Evolutionary conservation across 2,888 invertebrate species (phyloP).

Genomic region (Emmelina monodactyla): DNA sequence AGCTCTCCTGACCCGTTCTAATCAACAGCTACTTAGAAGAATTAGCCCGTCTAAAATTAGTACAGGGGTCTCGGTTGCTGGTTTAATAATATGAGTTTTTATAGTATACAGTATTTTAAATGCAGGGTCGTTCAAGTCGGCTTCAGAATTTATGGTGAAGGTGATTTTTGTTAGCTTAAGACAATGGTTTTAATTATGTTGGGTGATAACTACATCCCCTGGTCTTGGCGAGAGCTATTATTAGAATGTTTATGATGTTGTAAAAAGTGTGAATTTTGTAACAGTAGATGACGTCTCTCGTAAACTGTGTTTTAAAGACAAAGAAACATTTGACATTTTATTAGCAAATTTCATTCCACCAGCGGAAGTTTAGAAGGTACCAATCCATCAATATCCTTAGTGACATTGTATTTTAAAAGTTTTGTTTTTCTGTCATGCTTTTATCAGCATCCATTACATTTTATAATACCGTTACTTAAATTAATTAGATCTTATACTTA

Average conservation of each 20-base stretch:
- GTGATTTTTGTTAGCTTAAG: constrained; percentile 48
- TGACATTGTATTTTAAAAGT: neutral
- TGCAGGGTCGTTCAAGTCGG: constrained; percentile 43
- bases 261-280: neutral
- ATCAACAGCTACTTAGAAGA: neutral
- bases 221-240: constrained; percentile 36
- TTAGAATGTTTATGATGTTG: constrained; percentile 16
- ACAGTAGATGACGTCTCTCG: too few relatives aligned
- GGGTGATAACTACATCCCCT: constrained; percentile 45
- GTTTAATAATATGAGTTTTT: constrained; percentile 35
- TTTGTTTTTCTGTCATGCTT: neutral
- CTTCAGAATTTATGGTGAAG: constrained; percentile 46
- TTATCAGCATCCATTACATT: neutral
- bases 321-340: too few relatives aligned
- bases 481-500: neutral
- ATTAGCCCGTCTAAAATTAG: constrained; percentile 6
- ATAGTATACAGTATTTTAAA: constrained; percentile 60
- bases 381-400: too few relatives aligned
- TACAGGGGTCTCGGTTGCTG: constrained; percentile 21
- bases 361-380: too few relatives aligned
- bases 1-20: constrained; percentile 15
- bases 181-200: constrained; percentile 62
- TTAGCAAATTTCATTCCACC: too few relatives aligned
- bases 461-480: too few relatives aligned
- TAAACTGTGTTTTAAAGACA: too few relatives aligned